Base-by-base conservation (phyloP, 2,797 vertebrate species). In the Hephaestus fuliginosus region DNA sequence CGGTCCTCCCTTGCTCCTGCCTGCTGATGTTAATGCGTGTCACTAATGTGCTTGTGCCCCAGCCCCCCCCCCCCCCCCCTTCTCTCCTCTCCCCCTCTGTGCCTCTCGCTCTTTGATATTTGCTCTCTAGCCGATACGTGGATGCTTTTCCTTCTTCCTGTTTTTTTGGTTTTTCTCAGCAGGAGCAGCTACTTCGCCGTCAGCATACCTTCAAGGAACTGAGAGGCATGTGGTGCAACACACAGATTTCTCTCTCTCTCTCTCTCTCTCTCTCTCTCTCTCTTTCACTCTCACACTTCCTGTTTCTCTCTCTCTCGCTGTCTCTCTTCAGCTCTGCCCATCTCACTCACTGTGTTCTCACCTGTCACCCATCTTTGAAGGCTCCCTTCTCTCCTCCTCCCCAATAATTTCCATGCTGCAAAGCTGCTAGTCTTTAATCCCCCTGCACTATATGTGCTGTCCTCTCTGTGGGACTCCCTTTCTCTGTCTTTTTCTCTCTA, bases 11-110 rank as follows among this genome's bases (percentile, higher is more conserved):
- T 80, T 57, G 28, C 76, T 82, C 57, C 69, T 11, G 53, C 52
- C 65, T 83, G 70, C 73, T 14, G 73, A 86, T 82, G 63, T 76
- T 86, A 86, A 76, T 68, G 69, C 41, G n/a, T 88, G 76, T 78
- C 81, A 83, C 88, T 88, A 80, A 91, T 85, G 44, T 86, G 78
- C 76, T 28, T 41, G 61, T 88, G 89, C 68, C 81, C 90, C 91
- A 88, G 81, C 30, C 4, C 30, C 30, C 30, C 4, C 30, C n/a
- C n/a, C 80, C 15, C 56, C 65, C 79, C 63, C n/a, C 65, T 78
- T 62, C 33, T 13, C 67, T 52, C 36, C 30, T 64, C 65, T 58
- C 53, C 49, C 46, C 44, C 15, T 73, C 64, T 81, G 43, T 7
- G 53, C 55, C 76, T 20, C 44, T 43, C 14, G 6, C 17, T 48